These are phyloP conservation scores for Invenusta paracnida DNA, from an alignment of 2,888 invertebrate genomes.

Conservation along the genomic window DNA sequence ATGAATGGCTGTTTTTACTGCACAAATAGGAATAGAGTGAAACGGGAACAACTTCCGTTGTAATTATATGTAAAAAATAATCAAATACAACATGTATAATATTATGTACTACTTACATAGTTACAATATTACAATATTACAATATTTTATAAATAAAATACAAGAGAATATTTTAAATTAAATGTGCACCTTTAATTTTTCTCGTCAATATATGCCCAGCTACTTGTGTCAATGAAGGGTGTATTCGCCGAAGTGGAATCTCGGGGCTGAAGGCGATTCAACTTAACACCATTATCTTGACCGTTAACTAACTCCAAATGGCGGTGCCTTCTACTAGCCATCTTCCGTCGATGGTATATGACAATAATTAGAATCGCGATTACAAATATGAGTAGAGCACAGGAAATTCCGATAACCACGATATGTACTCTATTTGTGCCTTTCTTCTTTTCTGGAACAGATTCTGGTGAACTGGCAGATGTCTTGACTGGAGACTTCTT, in stretches of 20 bases:
- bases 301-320: not conserved
- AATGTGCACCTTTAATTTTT: constrained; percentile 6
- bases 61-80: too few relatives aligned
- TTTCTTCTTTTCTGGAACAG: not conserved
- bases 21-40: too few relatives aligned
- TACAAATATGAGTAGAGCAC: not conserved
- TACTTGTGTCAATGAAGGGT: constrained; percentile 7
- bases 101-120: too few relatives aligned
- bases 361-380: not conserved
- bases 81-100: too few relatives aligned
- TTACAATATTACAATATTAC: too few relatives aligned
- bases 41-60: too few relatives aligned
- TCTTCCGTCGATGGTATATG: not conserved
- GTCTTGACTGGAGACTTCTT: too few relatives aligned
- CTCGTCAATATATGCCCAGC: constrained; percentile 13
- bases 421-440: not conserved
- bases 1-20: too few relatives aligned
- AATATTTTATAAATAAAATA: too few relatives aligned
- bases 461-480: too few relatives aligned
- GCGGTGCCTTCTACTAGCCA: not conserved
- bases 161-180: too few relatives aligned
- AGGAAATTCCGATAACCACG: not conserved
- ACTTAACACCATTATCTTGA: not conserved
- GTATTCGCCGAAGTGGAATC: not conserved
- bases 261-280: not conserved